A percentile compares a stretch with the other conserved stretches of the same genome.
phyloP scores from a whole-genome alignment of 1,140 invertebrate genomes.

The Drosophila oshimai region DNA sequence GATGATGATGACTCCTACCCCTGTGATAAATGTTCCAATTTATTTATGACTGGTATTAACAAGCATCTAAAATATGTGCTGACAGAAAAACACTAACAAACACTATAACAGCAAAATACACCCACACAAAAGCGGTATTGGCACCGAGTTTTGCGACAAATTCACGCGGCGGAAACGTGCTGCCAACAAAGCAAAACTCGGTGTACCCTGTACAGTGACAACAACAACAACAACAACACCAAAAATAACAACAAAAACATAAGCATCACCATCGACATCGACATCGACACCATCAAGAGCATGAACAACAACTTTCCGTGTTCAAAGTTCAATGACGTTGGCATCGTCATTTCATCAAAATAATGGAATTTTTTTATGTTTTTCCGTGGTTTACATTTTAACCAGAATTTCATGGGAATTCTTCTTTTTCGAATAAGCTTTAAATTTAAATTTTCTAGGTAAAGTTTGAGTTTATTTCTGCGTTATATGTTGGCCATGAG shows the following conservation, averaged over 20 bases:
- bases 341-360: slow-evolving; percentile 25
- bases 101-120: slow-evolving; percentile 14
- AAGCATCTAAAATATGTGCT: slow-evolving; percentile 61
- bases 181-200: slow-evolving; percentile 35
- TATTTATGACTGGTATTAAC: slow-evolving; percentile 61
- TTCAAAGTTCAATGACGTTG: slow-evolving; percentile 52
- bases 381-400: slow-evolving; percentile 8
- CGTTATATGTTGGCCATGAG: not conserved
- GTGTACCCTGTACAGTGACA: slow-evolving; percentile 23
- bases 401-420: not conserved
- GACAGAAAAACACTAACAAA: slow-evolving; percentile 35
- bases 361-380: slow-evolving; percentile 25
- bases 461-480: not conserved
- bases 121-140: slow-evolving; percentile 27
- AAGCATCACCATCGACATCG: slow-evolving; percentile 22
- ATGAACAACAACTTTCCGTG: slow-evolving; percentile 5
- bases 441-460: not conserved
- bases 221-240: slow-evolving; percentile 3
- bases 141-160: slow-evolving; percentile 30
- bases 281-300: slow-evolving; percentile 2
- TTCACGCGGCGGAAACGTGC: slow-evolving; percentile 57
- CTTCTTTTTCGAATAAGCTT: not conserved
- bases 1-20: slow-evolving; percentile 10
- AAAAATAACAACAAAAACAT: slow-evolving; percentile 8
- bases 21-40: slow-evolving; percentile 31